A percentile compares a stretch with the other conserved stretches of the same genome.
Evolutionary conservation across 2,797 vertebrate species (phyloP).

Genomic region (Spinus olivaceus): DNA sequence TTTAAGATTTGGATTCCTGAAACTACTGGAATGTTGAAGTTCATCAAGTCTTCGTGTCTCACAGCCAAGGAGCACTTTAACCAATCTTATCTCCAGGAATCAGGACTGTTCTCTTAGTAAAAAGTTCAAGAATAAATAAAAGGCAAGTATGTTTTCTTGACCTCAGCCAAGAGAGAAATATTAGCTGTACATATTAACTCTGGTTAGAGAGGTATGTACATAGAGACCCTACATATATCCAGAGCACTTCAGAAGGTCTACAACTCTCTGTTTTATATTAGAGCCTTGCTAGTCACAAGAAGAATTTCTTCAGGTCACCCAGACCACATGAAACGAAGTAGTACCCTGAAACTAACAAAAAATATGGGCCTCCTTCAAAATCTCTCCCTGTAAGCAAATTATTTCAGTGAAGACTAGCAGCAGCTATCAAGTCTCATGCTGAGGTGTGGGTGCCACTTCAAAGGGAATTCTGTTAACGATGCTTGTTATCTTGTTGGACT

Average conservation of each 20-base stretch:
- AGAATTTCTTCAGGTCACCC: neutral
- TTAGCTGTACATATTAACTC: neutral
- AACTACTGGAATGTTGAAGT: constrained; percentile 53
- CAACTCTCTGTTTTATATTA: neutral
- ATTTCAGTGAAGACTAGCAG: neutral
- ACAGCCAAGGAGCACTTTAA: constrained; percentile 28
- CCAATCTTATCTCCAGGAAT: constrained; percentile 51
- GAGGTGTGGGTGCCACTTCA: neutral
- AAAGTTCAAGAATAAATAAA: constrained; percentile 47
- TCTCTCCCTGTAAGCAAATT: neutral
- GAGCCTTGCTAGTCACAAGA: neutral
- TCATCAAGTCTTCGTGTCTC: constrained; percentile 28
- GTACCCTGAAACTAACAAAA: neutral
- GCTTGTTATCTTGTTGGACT: constrained; percentile 15
- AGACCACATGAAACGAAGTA: neutral
- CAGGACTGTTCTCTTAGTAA: constrained; percentile 22
- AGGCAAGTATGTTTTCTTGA: constrained; percentile 45
- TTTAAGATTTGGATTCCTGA: constrained; percentile 48
- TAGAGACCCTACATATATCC: neutral
- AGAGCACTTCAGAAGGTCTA: neutral
- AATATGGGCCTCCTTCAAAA: neutral
- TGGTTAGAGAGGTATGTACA: neutral
- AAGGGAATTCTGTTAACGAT: neutral
- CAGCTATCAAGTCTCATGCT: neutral
- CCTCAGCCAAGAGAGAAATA: neutral